These are phyloP conservation scores for Lasioglossum zephyrum DNA, from an alignment of 2,888 invertebrate genomes.

Conservation along the genomic window DNA sequence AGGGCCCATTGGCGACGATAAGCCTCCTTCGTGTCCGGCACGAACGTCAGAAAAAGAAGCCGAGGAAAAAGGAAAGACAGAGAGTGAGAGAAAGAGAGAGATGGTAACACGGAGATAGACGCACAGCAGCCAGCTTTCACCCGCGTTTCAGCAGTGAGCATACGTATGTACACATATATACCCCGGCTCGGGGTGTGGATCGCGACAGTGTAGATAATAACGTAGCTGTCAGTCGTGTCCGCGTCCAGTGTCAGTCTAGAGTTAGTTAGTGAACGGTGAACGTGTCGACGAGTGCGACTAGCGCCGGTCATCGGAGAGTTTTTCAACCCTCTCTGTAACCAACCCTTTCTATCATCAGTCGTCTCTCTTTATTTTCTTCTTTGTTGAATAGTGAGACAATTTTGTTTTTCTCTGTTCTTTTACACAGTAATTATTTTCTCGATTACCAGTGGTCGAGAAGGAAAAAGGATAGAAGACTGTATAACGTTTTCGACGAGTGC, in stretches of 20 bases:
- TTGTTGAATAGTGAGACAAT: neutral
- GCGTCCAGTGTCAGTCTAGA: slow-evolving; percentile 52
- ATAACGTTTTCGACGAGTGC: slow-evolving; percentile 21
- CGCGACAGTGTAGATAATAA: slow-evolving; percentile 70
- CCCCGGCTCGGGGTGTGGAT: slow-evolving; percentile 65
- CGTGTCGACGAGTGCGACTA: slow-evolving; percentile 36
- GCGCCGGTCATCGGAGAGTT: slow-evolving; percentile 9
- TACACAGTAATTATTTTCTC: neutral
- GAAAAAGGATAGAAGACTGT: neutral
- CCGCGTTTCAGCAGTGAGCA: slow-evolving; percentile 66
- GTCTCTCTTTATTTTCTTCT: neutral
- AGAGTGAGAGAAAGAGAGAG: neutral
- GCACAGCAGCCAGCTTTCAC: slow-evolving; percentile 67
- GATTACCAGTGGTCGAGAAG: neutral
- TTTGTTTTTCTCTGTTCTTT: too few species aligned
- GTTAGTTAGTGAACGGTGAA: slow-evolving; percentile 49
- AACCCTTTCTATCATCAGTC: neutral
- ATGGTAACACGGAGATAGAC: slow-evolving; percentile 52
- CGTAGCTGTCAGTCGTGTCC: slow-evolving; percentile 66
- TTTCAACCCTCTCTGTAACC: neutral
- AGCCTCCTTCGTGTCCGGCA: slow-evolving; percentile 71
- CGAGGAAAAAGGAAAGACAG: neutral
- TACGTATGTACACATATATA: slow-evolving; percentile 51
- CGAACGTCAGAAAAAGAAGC: slow-evolving; percentile 55
- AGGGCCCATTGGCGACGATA: slow-evolving; percentile 75